Evolutionary conservation across 2,113 vertebrate genomes (phyloP), one percentile per base, ranked within the genome.

Genomic region (Sturnus vulgaris): DNA sequence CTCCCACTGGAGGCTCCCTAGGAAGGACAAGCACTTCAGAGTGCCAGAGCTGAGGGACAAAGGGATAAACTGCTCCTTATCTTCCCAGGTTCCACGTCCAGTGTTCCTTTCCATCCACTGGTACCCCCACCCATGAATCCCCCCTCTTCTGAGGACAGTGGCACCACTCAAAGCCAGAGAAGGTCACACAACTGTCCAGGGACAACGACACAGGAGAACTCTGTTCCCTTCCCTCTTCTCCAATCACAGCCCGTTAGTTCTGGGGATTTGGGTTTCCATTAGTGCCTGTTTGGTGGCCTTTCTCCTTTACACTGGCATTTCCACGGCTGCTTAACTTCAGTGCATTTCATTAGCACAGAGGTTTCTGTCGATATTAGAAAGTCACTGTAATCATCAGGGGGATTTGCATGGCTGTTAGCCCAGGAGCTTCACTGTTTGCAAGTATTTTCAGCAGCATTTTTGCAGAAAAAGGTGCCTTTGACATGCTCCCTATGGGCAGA

Each of bases 251-350:
- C 72, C 1, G 55, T 96, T 97, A 94, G 91, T 97, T 97, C 96
- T 95, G 94, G 95, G 77, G 91, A 97, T 97, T 94, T 97, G 86
- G 76, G 77, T 95, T 97, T 95, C 97, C 94, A 96, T 97, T 95
- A 89, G 86, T 76, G 91, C 72, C 91, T 81, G 71, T 95, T 95
- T 94, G 92, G 86, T 96, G 94, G 94, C 91, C 95, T 95, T 92
- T 97, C 88, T 96, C 90, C 94, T 95, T 95, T 92, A 93, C 71
- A 50, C 86, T 93, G 90, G 90, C 94, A 95, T 97, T 97, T 95
- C 90, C 95, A 96, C n/a, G 91, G 95, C 83, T 93, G 94, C 96
- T 97, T 97, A 96, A 89, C 95, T 92, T 88, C 65, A 57, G 93
- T 82, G 95, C 94, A 92, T 94, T 92, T 95, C 95, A 95, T 93